These are phyloP conservation scores for Cosmopolites sordidus DNA, from an alignment of 2,888 invertebrate species.

Conservation along the genomic window DNA sequence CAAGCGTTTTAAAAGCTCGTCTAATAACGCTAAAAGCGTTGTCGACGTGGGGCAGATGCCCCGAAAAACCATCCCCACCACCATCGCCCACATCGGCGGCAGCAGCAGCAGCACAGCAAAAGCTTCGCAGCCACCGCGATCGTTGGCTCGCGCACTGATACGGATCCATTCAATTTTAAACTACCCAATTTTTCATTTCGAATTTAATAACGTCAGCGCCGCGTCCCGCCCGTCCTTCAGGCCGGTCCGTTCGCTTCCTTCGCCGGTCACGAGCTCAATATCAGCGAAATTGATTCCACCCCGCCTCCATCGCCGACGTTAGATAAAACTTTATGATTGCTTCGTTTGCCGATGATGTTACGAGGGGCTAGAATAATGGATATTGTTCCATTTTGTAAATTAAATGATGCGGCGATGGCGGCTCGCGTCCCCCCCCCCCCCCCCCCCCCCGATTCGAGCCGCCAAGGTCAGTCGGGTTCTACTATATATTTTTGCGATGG, in stretches of 20 bases:
- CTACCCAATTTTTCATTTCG: constrained; percentile 51
- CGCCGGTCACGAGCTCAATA: constrained; percentile 47
- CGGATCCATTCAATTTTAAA: constrained; percentile 46
- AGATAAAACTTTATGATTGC: constrained; percentile 19
- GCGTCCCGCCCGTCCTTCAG: constrained; percentile 28
- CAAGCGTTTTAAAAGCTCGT: background rate
- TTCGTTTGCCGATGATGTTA: background rate
- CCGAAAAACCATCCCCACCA: too few species aligned
- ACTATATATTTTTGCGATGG: too few species aligned
- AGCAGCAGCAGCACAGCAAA: too few species aligned
- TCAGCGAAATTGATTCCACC: constrained; percentile 47
- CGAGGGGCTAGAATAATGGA: constrained; percentile 3
- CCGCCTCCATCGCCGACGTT: background rate
- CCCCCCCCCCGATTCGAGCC: too few species aligned
- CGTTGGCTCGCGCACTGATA: constrained; percentile 37
- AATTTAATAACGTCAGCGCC: constrained; percentile 50
- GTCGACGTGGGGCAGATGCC: constrained; percentile 33
- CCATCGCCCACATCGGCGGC: too few species aligned
- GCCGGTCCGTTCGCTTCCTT: constrained; percentile 21
- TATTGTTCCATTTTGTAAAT: constrained; percentile 4
- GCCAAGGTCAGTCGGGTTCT: too few species aligned
- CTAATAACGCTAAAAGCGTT: background rate
- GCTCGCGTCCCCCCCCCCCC: too few species aligned
- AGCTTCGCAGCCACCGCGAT: constrained; percentile 32
- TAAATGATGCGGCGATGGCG: too few species aligned